Evolutionary conservation across 1,140 invertebrate genomes (phyloP).

Genomic region (Pomacea maculata): DNA sequence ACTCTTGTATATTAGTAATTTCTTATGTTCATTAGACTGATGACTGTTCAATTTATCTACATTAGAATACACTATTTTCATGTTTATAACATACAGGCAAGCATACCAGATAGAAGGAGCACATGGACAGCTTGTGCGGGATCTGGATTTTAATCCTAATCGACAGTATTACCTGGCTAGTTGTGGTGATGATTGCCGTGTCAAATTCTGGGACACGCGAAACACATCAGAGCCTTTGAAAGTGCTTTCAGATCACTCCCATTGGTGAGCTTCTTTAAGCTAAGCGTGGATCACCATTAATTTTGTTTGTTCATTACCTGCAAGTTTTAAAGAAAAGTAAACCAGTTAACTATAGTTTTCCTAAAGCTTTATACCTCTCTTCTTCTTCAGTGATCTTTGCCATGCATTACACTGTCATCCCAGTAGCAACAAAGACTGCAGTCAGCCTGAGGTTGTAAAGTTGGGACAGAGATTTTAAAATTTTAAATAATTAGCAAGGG

Average conservation of each 20-base stretch:
- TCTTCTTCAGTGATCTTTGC: no score
- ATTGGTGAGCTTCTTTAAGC: constrained; percentile 76
- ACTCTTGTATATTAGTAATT: background rate
- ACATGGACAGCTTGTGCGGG: constrained; percentile 87
- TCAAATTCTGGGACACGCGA: constrained; percentile 96
- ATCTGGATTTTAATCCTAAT: constrained; percentile 97
- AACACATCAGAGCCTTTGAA: constrained; percentile 81
- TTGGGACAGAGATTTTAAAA: background rate
- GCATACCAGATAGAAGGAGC: constrained; percentile 86
- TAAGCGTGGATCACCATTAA: background rate
- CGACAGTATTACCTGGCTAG: constrained; percentile 92
- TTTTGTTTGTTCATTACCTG: no score
- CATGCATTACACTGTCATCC: no score
- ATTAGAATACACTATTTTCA: constrained; percentile 13
- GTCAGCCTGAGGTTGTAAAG: background rate
- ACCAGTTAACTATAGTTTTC: no score
- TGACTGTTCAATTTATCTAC: background rate
- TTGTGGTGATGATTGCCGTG: constrained; percentile 92
- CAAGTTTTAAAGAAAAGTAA: no score
- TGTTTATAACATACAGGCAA: constrained; percentile 67
- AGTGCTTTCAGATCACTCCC: constrained; percentile 88
- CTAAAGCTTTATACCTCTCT: no score
- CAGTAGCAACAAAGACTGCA: no score
- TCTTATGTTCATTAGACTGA: background rate
- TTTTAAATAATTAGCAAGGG: constrained; percentile 3